A percentile compares a stretch with the other conserved stretches of the same genome.
These are phyloP conservation scores for Leptopilina drosophilae DNA, from an alignment of 2,888 invertebrate species.

Conservation along the genomic window DNA sequence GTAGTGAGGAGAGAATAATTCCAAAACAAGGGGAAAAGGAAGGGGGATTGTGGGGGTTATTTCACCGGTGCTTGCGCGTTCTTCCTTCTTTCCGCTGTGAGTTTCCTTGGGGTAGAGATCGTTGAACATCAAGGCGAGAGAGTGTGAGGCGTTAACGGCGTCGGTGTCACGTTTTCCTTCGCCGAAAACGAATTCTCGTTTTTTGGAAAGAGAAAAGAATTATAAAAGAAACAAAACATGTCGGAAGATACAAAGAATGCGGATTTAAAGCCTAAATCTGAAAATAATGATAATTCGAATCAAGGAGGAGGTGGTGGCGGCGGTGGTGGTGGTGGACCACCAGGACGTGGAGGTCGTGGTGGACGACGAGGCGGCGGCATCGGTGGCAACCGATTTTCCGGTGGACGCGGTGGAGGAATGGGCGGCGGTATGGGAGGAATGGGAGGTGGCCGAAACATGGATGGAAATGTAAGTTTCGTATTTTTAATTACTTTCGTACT, in stretches of 20 bases:
- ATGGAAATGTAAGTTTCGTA: constrained; percentile 59
- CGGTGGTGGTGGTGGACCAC: constrained; percentile 50
- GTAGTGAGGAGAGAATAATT: neutral
- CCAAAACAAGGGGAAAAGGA: neutral
- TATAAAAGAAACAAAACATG: neutral
- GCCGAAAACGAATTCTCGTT: neutral
- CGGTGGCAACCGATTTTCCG: constrained; percentile 65
- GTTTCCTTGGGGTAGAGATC: neutral
- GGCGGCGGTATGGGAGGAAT: constrained; percentile 58
- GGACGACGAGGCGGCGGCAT: constrained; percentile 62
- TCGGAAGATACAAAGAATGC: constrained; percentile 7
- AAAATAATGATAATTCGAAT: constrained; percentile 24
- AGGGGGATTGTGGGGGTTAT: neutral
- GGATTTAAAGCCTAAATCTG: neutral
- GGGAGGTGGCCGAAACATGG: constrained; percentile 55
- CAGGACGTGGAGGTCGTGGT: constrained; percentile 67
- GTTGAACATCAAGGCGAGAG: neutral
- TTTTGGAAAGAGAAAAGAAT: neutral
- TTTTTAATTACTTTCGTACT: constrained; percentile 28
- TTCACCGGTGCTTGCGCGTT: neutral
- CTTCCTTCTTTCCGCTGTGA: neutral
- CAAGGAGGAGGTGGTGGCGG: constrained; percentile 63
- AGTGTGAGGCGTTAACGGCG: neutral
- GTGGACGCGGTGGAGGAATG: constrained; percentile 64
- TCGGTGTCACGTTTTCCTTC: neutral